Evolutionary conservation across 1,140 invertebrate genomes (phyloP).

Genomic region (Diploscapter pachys): DNA sequence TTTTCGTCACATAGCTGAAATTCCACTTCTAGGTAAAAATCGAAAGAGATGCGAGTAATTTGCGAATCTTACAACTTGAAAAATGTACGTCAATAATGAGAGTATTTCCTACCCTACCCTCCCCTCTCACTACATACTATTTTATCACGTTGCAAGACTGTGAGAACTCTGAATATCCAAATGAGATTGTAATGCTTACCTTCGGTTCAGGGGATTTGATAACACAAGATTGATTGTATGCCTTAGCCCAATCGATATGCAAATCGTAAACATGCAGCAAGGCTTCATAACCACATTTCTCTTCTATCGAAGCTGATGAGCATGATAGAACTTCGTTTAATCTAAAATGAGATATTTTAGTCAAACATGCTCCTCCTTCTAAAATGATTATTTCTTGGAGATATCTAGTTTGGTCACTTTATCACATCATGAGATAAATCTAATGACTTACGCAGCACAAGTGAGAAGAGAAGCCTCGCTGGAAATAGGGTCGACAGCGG

Average conservation of each 20-base stretch:
- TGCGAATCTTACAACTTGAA: neutral
- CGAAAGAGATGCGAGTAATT: neutral
- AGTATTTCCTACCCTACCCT: neutral
- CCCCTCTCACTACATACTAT: neutral
- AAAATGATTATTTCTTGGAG: constrained; percentile 4
- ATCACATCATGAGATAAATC: neutral
- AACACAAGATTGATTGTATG: constrained; percentile 42
- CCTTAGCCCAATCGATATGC: constrained; percentile 46
- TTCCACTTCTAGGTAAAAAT: neutral
- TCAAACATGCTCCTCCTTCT: neutral
- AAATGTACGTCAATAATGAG: neutral
- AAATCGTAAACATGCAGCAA: constrained; percentile 54
- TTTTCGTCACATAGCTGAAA: neutral
- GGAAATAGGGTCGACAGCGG: constrained; percentile 43
- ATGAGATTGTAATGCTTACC: neutral
- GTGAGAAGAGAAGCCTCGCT: constrained; percentile 38
- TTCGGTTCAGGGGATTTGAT: constrained; percentile 32
- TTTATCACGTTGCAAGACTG: neutral
- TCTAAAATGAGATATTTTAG: constrained; percentile 14
- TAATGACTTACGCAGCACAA: constrained; percentile 34
- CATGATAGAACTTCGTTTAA: constrained; percentile 46
- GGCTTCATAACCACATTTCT: constrained; percentile 49
- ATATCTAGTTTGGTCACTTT: neutral
- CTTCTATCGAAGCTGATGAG: constrained; percentile 30
- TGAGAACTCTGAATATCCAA: neutral